These are phyloP conservation scores for Excalfactoria chinensis DNA, from an alignment of 2,113 vertebrate species.

Conservation along the genomic window DNA sequence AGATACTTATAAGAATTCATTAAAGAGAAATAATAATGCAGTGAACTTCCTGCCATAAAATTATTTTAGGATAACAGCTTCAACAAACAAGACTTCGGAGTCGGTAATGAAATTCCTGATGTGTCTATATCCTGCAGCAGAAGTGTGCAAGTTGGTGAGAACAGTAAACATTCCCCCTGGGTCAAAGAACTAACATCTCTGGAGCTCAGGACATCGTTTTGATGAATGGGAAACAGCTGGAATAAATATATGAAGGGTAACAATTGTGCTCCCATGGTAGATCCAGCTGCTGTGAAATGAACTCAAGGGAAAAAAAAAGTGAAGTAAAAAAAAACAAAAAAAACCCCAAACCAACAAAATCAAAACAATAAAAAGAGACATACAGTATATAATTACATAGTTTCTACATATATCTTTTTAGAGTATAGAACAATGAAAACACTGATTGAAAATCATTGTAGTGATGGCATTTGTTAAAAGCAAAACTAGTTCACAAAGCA, in stretches of 20 bases:
- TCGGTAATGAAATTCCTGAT: neutral
- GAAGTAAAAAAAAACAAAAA: neutral
- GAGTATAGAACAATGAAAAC: neutral
- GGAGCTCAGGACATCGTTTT: constrained; percentile 17
- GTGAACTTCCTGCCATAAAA: neutral
- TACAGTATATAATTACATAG: neutral
- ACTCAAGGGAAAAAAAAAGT: neutral
- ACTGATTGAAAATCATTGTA: neutral
- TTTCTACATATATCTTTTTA: neutral
- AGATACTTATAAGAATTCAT: neutral
- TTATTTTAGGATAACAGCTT: neutral
- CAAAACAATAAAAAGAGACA: neutral
- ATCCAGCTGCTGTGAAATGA: constrained; percentile 55
- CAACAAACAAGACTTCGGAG: neutral
- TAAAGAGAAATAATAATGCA: neutral
- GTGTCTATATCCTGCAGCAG: neutral
- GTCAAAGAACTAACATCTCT: constrained; percentile 24
- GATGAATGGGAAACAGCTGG: constrained; percentile 75
- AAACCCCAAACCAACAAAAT: neutral
- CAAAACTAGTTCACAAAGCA: neutral
- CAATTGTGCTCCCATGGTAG: constrained; percentile 40
- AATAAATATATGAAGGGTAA: constrained; percentile 49
- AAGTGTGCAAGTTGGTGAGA: neutral
- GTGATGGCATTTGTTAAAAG: neutral
- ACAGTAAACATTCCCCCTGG: neutral